Evolutionary conservation across 2,888 invertebrate species (phyloP), one percentile per base, ranked within the genome.

Genomic region (Silvanus unidentatus): DNA sequence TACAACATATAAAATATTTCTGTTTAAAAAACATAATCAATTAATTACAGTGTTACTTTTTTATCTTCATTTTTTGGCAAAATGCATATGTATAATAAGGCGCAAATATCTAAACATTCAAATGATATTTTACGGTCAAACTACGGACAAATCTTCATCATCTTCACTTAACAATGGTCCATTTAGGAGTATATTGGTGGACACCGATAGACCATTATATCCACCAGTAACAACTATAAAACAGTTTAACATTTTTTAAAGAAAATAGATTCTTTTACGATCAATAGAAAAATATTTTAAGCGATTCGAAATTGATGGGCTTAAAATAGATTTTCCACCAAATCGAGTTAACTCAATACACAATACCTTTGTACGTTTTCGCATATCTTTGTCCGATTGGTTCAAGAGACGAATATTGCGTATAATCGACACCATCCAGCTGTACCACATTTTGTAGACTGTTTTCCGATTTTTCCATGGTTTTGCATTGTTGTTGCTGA

Each of bases 91-190:
- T 12, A 3, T 32, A 4, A 12, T 32, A 32, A 32, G 32, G 32
- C 32, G 13, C 32, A 22, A 22, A 22, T 5, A 5, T 22, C 22
- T 32, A 12, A 32, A 3, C 4, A n/a, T 32, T 28, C 28, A 9
- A 12, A 32, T 22, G 3, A 22, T 22, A 44, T 29, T 50, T 46
- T 38, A 47, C 34, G 48, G 62, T 68, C 66, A 69, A 54, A 66
- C 64, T 38, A 69, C 68, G 41, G 62, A 59, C 42, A 69, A 51
- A 30, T 68, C 64, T 29, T 68, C 69, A 40, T 67, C 65, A 41
- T 63, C 66, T 15, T 58, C 62, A 42, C 48, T 53, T n/a, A 37
- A 13, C 6, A 54, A 40, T 10, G 45, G 43, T 42, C 52, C 54
- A 45, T 61, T 55, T 40, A 62, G 53, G 50, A 65, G 44, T 22